A percentile compares a stretch with the other conserved stretches of the same genome.
These are phyloP conservation scores for Eupithecia tripunctaria DNA, from an alignment of 2,888 invertebrate genomes.

Conservation along the genomic window DNA sequence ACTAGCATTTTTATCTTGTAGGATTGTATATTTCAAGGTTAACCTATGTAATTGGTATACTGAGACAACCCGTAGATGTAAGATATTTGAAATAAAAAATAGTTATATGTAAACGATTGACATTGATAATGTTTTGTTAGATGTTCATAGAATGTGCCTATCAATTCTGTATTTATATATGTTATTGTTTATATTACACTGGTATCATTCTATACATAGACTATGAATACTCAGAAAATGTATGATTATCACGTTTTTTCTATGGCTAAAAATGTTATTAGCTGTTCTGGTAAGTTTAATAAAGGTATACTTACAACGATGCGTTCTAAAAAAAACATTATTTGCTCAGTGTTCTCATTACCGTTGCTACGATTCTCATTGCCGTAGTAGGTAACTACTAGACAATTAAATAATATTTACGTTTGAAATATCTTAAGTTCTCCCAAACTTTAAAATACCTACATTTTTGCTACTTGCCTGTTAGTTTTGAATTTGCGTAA, in stretches of 20 bases:
- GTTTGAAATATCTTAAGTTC: too few relatives aligned
- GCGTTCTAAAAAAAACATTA: not conserved
- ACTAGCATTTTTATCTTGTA: conserved; percentile 79
- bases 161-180: not conserved
- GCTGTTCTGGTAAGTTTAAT: not conserved
- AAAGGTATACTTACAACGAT: not conserved
- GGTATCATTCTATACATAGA: not conserved
- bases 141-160: conserved; percentile 3
- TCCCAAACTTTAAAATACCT: not conserved
- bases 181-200: not conserved
- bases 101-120: conserved; percentile 9
- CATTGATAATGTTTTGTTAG: conserved; percentile 12
- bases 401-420: not conserved
- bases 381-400: too few relatives aligned
- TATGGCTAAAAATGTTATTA: not conserved
- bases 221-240: not conserved
- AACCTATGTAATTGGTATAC: conserved; percentile 48
- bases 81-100: conserved; percentile 7
- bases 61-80: conserved; percentile 41
- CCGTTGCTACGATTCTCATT: too few relatives aligned
- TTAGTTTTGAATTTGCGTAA: too few relatives aligned
- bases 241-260: not conserved
- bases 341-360: too few relatives aligned
- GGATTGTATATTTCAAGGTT: conserved; percentile 46
- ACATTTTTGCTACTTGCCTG: too few relatives aligned